Conservation (phyloP, 2,888 invertebrate genomes). For the Cistogaster globosa region DNA sequence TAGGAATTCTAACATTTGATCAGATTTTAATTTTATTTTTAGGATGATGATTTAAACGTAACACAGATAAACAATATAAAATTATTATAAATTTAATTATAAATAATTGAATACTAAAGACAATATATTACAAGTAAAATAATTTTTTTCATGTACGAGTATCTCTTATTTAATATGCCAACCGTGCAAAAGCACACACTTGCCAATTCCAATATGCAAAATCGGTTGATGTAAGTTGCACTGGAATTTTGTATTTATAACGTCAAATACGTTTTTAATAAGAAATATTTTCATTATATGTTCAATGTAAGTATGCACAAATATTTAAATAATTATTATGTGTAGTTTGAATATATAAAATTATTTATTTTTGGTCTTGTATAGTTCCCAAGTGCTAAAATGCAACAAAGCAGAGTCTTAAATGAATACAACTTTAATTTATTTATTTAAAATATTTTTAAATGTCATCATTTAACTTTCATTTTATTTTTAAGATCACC, state of each 20-base stretch:
- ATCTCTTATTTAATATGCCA: slow-evolving; percentile 36
- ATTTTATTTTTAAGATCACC: too few species aligned
- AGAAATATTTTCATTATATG: slow-evolving; percentile 6
- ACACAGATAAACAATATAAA: not conserved
- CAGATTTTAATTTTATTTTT: slow-evolving; percentile 21
- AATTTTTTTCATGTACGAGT: not conserved
- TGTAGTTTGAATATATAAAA: slow-evolving; percentile 15
- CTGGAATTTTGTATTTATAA: slow-evolving; percentile 42
- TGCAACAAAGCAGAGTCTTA: slow-evolving; percentile 9
- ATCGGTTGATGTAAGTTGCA: slow-evolving; percentile 35
- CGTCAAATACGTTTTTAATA: slow-evolving; percentile 45
- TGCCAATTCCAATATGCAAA: slow-evolving; percentile 46
- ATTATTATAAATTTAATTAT: too few species aligned
- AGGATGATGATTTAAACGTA: not conserved
- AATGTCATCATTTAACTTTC: too few species aligned
- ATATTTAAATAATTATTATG: slow-evolving; percentile 42
- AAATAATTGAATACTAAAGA: not conserved
- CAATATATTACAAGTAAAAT: not conserved
- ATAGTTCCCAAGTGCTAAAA: slow-evolving; percentile 16
- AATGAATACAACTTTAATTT: slow-evolving; percentile 7
- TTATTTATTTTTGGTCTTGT: slow-evolving; percentile 43
- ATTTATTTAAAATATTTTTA: too few species aligned
- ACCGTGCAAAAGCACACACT: slow-evolving; percentile 13
- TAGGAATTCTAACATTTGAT: not conserved
- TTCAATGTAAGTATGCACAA: slow-evolving; percentile 7